Conservation (phyloP, 2,888 invertebrate genomes). For the Volucella inflata region DNA sequence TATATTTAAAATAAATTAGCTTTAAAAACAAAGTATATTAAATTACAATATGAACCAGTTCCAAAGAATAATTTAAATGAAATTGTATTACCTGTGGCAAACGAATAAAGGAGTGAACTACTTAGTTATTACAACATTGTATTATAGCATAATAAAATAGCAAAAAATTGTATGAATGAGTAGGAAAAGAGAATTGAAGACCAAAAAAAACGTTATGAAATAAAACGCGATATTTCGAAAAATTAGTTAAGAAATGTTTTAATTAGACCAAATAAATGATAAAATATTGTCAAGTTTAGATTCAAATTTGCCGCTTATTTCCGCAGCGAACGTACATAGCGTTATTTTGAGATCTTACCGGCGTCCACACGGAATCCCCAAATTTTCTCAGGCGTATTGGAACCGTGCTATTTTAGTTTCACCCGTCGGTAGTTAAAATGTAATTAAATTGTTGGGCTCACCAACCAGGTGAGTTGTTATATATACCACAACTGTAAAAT, state of each 20-base stretch:
- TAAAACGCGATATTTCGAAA: slow-evolving; percentile 50
- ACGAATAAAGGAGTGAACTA: slow-evolving; percentile 38
- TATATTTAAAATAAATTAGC: slow-evolving; percentile 10
- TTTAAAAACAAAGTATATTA: slow-evolving; percentile 4
- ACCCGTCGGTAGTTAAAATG: too few species aligned
- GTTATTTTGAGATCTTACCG: too few species aligned
- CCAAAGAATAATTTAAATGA: slow-evolving; percentile 55
- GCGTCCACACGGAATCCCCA: too few species aligned
- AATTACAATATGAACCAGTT: slow-evolving; percentile 47
- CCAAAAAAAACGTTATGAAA: slow-evolving; percentile 46
- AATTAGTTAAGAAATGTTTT: neutral
- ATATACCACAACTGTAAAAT: too few species aligned
- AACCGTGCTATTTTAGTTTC: too few species aligned
- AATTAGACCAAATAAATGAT: too few species aligned
- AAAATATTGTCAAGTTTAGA: too few species aligned
- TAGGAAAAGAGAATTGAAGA: slow-evolving; percentile 34
- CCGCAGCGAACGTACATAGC: too few species aligned
- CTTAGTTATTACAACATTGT: slow-evolving; percentile 54
- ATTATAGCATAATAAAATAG: slow-evolving; percentile 43
- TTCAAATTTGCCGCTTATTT: too few species aligned
- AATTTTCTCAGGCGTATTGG: too few species aligned
- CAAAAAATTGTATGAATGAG: slow-evolving; percentile 19
- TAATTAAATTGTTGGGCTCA: too few species aligned
- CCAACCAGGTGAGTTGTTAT: too few species aligned
- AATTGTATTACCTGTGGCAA: slow-evolving; percentile 41